A percentile compares a stretch with the other conserved stretches of the same genome.
These are phyloP conservation scores for Doryteuthis pealeii DNA, from an alignment of 1,140 invertebrate species.

Conservation along the genomic window DNA sequence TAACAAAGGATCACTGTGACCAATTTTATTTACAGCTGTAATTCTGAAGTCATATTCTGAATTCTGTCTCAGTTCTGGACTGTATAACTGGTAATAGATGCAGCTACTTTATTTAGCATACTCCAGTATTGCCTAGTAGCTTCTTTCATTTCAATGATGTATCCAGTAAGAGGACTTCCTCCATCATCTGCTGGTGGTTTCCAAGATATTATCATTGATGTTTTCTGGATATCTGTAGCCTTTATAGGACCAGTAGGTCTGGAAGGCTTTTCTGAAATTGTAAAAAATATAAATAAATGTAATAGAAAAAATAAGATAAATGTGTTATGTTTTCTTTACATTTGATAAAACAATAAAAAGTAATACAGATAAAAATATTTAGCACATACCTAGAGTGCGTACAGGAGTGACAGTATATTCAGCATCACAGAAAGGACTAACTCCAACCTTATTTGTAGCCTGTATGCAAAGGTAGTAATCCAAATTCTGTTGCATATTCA, in stretches of 20 bases:
- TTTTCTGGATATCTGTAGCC: conserved; percentile 83
- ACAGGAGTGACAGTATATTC: conserved; percentile 62
- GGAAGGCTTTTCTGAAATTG: conserved; percentile 64
- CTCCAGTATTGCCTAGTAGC: conserved; percentile 29
- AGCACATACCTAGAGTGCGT: conserved; percentile 40
- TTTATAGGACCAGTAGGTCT: conserved; percentile 64
- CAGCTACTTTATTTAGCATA: conserved; percentile 34
- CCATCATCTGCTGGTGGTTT: conserved; percentile 85
- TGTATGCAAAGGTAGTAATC: conserved; percentile 96
- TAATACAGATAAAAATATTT: neutral
- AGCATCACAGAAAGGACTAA: conserved; percentile 81
- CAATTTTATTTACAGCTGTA: conserved; percentile 86
- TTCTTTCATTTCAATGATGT: conserved; percentile 80
- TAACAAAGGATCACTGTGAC: conserved; percentile 64
- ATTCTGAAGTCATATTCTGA: conserved; percentile 96
- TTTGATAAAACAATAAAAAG: neutral
- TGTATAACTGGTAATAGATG: conserved; percentile 65
- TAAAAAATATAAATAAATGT: conserved; percentile 45
- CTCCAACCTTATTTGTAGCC: conserved; percentile 93
- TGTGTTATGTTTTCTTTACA: neutral
- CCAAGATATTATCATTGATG: conserved; percentile 85
- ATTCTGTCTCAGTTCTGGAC: conserved; percentile 85
- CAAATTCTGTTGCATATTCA: conserved; percentile 85
- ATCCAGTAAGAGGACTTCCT: conserved; percentile 89
- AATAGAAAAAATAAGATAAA: conserved; percentile 9